phyloP scores from a whole-genome alignment of 1,140 invertebrate genomes.

The Drosophila pachea region DNA sequence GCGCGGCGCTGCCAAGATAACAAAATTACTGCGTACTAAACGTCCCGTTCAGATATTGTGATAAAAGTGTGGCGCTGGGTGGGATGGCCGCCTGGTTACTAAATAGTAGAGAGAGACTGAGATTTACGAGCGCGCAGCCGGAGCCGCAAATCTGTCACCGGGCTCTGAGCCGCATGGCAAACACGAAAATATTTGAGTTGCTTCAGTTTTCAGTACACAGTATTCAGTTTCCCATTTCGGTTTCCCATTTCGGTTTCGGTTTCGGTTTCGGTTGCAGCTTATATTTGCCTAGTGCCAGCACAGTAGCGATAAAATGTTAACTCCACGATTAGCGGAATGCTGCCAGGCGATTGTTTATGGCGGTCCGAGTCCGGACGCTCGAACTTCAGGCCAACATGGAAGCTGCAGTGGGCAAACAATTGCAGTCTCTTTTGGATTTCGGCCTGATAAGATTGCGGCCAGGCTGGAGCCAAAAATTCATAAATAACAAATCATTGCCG shows the following conservation, averaged over 20 bases:
- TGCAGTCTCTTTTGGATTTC: constrained; percentile 45
- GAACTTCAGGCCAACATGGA: constrained; percentile 11
- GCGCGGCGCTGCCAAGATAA: constrained; percentile 68
- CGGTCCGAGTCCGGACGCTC: constrained; percentile 17
- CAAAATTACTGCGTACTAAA: constrained; percentile 73
- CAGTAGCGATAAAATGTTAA: constrained; percentile 78
- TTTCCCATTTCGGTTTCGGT: too few species aligned
- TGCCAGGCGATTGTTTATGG: constrained; percentile 41
- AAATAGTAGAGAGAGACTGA: constrained; percentile 55
- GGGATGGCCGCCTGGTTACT: constrained; percentile 19
- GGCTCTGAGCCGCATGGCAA: constrained; percentile 59
- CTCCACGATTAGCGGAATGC: constrained; percentile 65
- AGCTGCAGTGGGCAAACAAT: constrained; percentile 58
- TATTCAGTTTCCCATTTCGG: not conserved
- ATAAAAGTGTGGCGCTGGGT: constrained; percentile 60
- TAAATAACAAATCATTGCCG: constrained; percentile 75
- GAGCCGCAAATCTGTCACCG: constrained; percentile 68
- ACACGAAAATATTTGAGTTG: constrained; percentile 74
- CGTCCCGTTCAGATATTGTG: constrained; percentile 65
- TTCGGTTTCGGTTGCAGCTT: constrained; percentile 34
- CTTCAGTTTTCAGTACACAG: constrained; percentile 43
- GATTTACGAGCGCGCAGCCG: constrained; percentile 56
- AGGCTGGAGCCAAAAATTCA: constrained; percentile 56
- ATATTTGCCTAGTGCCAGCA: constrained; percentile 77
- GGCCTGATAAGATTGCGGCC: constrained; percentile 54